Evolutionary conservation across 1,140 invertebrate genomes (phyloP), one percentile per base, ranked within the genome.

Genomic region (Eumaeus atala): DNA sequence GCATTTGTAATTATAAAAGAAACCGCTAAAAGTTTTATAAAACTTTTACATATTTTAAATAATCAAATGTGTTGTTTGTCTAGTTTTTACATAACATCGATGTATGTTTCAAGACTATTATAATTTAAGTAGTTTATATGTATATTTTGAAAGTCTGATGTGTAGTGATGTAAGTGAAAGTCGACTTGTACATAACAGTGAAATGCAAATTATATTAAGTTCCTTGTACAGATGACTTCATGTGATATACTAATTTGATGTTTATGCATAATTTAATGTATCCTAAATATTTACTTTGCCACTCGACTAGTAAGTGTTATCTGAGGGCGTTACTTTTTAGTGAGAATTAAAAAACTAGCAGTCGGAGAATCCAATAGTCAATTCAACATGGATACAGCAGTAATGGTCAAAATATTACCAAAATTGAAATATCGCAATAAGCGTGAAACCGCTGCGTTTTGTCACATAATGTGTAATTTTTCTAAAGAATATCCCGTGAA

Each of bases 111-210:
- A 16, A 33, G 10, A 17, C 8, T 48, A 18, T 6, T 21, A 17
- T 17, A 17, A 17, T 48, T 9, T 48, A 48, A 33, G 47, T 55
- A 53, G 33, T 63, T 54, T 68, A 66, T 71, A 58, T 78, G 75
- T 74, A 78, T 74, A 77, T 77, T 77, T 72, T 73, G 70, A 58
- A 69, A 65, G 65, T 70, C 62, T 69, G 68, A 66, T 56, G 65
- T 59, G 58, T 53, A 37, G 54, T 63, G 62, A 38, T 58, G 52
- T 54, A 69, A 70, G 65, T 72, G 64, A 66, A 77, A 63, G 72
- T 64, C 55, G 64, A 63, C 64, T 52, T 84, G 77, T 81, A 81
- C 72, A 84, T 84, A 80, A 69, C 69, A 66, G 56, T 61, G 34
- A 71, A 74, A 79, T 81, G 72, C 76, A 79, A 68, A 67, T 70